These are phyloP conservation scores for Marasmarcha lunaedactyla DNA, from an alignment of 2,888 invertebrate species.

Conservation along the genomic window DNA sequence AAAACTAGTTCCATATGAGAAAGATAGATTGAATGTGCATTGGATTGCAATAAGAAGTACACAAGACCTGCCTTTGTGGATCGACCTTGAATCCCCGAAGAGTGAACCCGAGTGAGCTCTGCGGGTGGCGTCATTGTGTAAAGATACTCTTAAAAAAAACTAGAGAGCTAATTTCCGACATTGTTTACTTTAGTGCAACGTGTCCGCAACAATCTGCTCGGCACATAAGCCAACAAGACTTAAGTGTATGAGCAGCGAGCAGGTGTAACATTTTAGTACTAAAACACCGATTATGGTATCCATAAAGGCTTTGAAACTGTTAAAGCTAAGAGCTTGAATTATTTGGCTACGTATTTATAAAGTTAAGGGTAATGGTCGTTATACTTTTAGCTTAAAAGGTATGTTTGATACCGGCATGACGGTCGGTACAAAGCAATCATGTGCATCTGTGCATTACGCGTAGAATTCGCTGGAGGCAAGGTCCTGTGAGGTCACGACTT, in stretches of 20 bases:
- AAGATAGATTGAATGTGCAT: slow-evolving; percentile 57
- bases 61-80: slow-evolving; percentile 49
- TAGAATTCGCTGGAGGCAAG: slow-evolving; percentile 40
- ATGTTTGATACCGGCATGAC: background rate
- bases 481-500: slow-evolving; percentile 59
- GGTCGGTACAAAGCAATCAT: background rate
- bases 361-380: too few relatives aligned
- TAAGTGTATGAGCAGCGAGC: too few relatives aligned
- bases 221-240: too few relatives aligned
- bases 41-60: slow-evolving; percentile 53
- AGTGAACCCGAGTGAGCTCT: background rate
- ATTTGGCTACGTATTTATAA: too few relatives aligned
- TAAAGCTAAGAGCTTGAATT: too few relatives aligned
- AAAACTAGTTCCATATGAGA: slow-evolving; percentile 59
- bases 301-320: too few relatives aligned
- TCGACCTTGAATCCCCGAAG: slow-evolving; percentile 8
- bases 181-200: too few relatives aligned
- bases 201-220: too few relatives aligned
- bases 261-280: too few relatives aligned
- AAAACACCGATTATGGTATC: too few relatives aligned
- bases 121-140: slow-evolving; percentile 5
- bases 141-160: background rate
- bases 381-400: too few relatives aligned
- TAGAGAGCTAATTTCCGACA: background rate
- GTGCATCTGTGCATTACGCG: slow-evolving; percentile 14